phyloP scores from a whole-genome alignment of 30 jellyfish, hydroid and myxozoan species.

The Hydractinia symbiolongicarpus region DNA sequence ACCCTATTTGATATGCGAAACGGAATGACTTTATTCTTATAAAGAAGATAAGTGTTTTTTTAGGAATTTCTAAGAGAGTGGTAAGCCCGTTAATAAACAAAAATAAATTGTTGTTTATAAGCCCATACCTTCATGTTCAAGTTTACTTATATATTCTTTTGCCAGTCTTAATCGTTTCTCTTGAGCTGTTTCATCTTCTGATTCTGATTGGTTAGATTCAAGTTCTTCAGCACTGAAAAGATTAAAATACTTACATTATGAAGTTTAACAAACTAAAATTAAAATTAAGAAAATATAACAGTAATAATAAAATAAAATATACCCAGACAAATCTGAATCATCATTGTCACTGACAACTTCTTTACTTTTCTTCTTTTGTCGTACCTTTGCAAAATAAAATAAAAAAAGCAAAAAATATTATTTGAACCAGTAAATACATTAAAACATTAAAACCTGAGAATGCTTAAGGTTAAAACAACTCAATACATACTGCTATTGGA shows the following conservation, averaged over 20 bases:
- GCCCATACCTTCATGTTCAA: slow-evolving; percentile 66
- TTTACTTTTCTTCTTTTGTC: slow-evolving; percentile 6
- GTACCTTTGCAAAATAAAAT: neutral
- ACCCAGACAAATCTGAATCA: slow-evolving; percentile 20
- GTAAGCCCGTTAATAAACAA: too few relatives aligned
- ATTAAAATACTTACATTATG: neutral
- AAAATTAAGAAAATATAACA: neutral
- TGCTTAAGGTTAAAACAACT: too few relatives aligned
- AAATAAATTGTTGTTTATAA: too few relatives aligned
- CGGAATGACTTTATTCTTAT: too few relatives aligned
- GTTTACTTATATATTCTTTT: slow-evolving; percentile 70
- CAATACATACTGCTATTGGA: too few relatives aligned
- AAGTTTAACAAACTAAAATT: too few relatives aligned
- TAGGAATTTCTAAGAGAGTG: too few relatives aligned
- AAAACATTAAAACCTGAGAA: too few relatives aligned
- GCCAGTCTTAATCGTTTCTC: slow-evolving; percentile 83
- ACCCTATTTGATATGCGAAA: too few relatives aligned
- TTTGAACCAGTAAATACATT: neutral
- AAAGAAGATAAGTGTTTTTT: too few relatives aligned
- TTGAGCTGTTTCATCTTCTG: slow-evolving; percentile 83
- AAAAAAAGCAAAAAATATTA: neutral
- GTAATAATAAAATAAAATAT: neutral
- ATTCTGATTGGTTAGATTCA: slow-evolving; percentile 14
- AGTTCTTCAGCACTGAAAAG: neutral
- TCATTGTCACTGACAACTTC: slow-evolving; percentile 25